Base-by-base conservation (phyloP, 2,888 invertebrate genomes). In the Agriopis leucophaearia region DNA sequence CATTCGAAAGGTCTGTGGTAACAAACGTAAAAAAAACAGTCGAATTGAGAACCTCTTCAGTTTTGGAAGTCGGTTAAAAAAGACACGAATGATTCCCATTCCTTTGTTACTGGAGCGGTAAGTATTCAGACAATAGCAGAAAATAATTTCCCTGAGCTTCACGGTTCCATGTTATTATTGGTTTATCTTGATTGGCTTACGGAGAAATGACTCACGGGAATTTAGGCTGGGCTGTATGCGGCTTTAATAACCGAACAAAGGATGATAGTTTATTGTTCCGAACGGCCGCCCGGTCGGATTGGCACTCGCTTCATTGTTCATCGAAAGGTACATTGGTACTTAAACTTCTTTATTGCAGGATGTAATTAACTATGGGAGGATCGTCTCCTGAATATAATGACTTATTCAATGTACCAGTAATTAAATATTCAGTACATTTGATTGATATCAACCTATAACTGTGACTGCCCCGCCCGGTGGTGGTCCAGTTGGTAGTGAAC, bases 211-310 rank as follows among this genome's bases (percentile, higher is more conserved):
- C 74, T 82, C 81, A 78, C 70, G 72, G 78, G 79, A 80, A 88
- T 86, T 85, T 76, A 73, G 80, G 81, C 78, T 80, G 77, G 72
- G 77, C 76, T 81, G 82, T 83, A 79, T 76, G 70, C 69, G 71
- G 78, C 70, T 78, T 79, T 85, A 86, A 88, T 88, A 86, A 85
- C 80, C 74, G 83, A 84, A 87, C 87, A 88, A 88, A 85, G 83
- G 85, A 80, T 72, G 75, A 65, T 60, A 66, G 80, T 82, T 83
- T 79, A 85, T 84, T 82, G 81, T 81, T 74, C 54, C 65, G 40
- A 52, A 27, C 9, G 52, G 38, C 6, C 36, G 52, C 16, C 6
- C 36, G 16, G n/a, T 12, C 59, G 59, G 59, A 18, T 60, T 59
- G 50, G 38, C 13, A 27, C 51, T 57, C 47, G 59, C 45, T 40